Conservation (phyloP, 2,888 invertebrate species). For the Athalia circularis region DNA sequence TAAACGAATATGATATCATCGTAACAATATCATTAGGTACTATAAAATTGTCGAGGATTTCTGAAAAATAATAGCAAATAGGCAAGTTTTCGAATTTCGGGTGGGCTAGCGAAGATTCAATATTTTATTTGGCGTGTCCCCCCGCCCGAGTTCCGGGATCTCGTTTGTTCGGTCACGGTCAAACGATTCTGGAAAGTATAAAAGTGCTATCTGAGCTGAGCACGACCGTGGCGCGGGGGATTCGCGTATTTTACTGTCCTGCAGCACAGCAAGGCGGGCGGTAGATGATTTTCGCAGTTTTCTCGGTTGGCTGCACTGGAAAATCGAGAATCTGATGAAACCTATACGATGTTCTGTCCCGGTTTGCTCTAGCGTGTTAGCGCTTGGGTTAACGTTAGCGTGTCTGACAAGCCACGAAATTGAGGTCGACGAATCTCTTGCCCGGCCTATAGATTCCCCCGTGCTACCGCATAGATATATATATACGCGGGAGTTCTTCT, state of each 20-base stretch:
- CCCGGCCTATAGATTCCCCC: neutral
- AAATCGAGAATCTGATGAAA: constrained; percentile 44
- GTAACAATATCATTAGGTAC: neutral
- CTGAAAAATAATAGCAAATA: neutral
- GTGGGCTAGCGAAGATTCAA: neutral
- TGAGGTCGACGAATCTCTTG: constrained; percentile 37
- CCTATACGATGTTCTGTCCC: constrained; percentile 33
- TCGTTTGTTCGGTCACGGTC: constrained; percentile 34
- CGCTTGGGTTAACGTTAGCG: constrained; percentile 36
- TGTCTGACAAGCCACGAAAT: constrained; percentile 44
- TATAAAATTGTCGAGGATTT: neutral
- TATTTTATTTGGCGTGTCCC: neutral
- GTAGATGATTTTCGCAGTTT: constrained; percentile 37
- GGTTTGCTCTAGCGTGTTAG: constrained; percentile 36
- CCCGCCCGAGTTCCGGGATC: constrained; percentile 1
- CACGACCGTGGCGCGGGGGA: neutral
- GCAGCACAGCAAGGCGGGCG: neutral
- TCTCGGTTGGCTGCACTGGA: constrained; percentile 42
- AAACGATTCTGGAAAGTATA: constrained; percentile 16
- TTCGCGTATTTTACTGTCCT: constrained; percentile 34
- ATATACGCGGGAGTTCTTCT: too few species aligned
- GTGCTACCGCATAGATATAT: neutral
- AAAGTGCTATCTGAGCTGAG: constrained; percentile 16
- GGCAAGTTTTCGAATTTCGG: neutral
- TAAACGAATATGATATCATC: neutral